Conservation (phyloP, 2,113 vertebrate genomes). For the Aphyosemion australe region DNA sequence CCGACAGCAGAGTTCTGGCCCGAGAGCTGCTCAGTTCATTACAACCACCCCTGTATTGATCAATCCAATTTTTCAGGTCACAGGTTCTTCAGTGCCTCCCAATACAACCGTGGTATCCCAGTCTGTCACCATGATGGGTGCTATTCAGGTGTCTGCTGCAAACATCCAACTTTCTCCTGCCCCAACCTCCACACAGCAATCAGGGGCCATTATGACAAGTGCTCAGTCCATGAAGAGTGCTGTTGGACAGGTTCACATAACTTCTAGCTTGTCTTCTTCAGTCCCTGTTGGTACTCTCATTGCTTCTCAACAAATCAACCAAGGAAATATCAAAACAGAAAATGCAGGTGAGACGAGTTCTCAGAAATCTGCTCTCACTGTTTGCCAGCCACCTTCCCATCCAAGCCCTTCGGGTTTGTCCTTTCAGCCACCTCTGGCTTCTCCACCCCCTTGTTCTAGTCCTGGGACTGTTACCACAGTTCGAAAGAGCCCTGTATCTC, state of each 20-base stretch:
- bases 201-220: conserved; percentile 71
- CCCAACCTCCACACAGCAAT: conserved; percentile 58
- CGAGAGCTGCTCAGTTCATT: conserved; percentile 88
- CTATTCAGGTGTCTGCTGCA: conserved; percentile 88
- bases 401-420: conserved; percentile 60
- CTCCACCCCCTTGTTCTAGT: conserved; percentile 85
- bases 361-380: conserved; percentile 61
- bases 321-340: conserved; percentile 76
- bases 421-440: conserved; percentile 80
- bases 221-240: conserved; percentile 79
- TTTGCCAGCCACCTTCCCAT: conserved; percentile 76
- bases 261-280: conserved; percentile 70
- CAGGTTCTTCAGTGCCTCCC: conserved; percentile 66
- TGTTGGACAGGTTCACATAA: conserved; percentile 80
- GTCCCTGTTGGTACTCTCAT: conserved; percentile 62
- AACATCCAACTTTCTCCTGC: conserved; percentile 88
- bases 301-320: conserved; percentile 54
- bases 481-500: conserved; percentile 85
- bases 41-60: conserved; percentile 91
- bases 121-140: conserved; percentile 87
- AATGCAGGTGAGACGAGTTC: conserved; percentile 71
- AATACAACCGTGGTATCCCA: conserved; percentile 87
- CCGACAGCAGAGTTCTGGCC: conserved; percentile 72
- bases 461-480: conserved; percentile 79
- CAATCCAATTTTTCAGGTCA: conserved; percentile 92